Conservation (phyloP, 2,797 vertebrate genomes). For the Oreortyx pictus region DNA sequence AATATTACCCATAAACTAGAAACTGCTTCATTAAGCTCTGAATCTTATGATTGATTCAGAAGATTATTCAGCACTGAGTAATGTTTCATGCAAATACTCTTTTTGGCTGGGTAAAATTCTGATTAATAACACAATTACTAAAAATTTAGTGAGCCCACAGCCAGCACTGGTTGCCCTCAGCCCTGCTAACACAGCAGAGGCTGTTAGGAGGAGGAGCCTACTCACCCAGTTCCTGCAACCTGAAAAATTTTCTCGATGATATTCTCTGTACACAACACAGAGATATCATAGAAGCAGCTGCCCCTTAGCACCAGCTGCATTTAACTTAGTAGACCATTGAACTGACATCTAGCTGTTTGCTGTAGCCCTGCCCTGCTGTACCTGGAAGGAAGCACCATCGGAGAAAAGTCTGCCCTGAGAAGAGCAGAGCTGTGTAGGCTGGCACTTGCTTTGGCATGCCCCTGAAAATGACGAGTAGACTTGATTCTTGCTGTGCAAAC, state of each 20-base stretch:
- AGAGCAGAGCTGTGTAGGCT: constrained; percentile 24
- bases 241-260: neutral
- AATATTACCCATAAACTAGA: neutral
- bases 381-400: neutral
- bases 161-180: neutral
- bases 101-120: neutral
- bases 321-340: neutral
- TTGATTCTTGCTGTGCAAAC: constrained; percentile 68
- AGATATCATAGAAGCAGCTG: neutral
- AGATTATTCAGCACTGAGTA: neutral
- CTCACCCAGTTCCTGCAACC: neutral
- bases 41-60: neutral
- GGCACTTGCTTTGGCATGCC: constrained; percentile 63
- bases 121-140: neutral
- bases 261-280: neutral
- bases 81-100: neutral
- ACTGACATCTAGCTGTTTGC: neutral
- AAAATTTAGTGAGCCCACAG: neutral
- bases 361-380: neutral
- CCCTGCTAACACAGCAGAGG: too few relatives aligned
- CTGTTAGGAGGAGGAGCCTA: neutral
- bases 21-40: neutral
- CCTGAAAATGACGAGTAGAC: constrained; percentile 49
- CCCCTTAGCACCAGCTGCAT: neutral
- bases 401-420: neutral